Conservation (phyloP, 2,797 vertebrate species). For the Chaetophractus vellerosus region DNA sequence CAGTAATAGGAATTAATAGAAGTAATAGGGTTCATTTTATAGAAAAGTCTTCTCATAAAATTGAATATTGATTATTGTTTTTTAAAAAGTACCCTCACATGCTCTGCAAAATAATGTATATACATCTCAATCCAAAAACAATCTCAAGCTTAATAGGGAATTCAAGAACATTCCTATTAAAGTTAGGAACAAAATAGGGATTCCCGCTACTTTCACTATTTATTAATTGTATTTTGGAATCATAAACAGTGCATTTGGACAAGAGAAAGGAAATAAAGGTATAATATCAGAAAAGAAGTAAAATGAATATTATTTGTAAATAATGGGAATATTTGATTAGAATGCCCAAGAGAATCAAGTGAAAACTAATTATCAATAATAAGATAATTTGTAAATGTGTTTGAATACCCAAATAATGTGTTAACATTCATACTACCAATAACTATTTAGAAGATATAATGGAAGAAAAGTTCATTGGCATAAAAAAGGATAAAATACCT, state of each 20-base stretch:
- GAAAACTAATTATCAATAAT: conserved; percentile 40
- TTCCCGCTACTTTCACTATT: background rate
- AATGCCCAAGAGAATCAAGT: background rate
- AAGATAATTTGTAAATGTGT: conserved; percentile 23
- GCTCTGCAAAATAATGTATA: background rate
- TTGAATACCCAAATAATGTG: background rate
- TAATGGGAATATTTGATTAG: background rate
- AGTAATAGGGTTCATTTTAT: conserved; percentile 9
- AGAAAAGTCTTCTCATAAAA: conserved; percentile 37
- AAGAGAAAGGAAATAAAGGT: conserved; percentile 18
- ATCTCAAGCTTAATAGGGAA: conserved; percentile 20
- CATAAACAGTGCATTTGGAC: background rate
- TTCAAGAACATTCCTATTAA: conserved; percentile 45
- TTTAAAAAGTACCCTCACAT: background rate
- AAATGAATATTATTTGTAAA: conserved; percentile 11
- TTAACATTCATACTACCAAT: background rate
- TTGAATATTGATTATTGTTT: conserved; percentile 7
- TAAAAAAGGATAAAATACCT: conserved; percentile 22
- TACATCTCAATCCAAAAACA: background rate
- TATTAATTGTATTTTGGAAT: conserved; percentile 19
- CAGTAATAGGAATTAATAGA: background rate
- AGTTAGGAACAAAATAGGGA: background rate
- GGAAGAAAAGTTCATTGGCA: background rate
- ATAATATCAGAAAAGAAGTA: conserved; percentile 36
- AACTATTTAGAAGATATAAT: conserved; percentile 6